phyloP scores from a whole-genome alignment of 2,888 invertebrate genomes.

The Colostygia pectinataria region DNA sequence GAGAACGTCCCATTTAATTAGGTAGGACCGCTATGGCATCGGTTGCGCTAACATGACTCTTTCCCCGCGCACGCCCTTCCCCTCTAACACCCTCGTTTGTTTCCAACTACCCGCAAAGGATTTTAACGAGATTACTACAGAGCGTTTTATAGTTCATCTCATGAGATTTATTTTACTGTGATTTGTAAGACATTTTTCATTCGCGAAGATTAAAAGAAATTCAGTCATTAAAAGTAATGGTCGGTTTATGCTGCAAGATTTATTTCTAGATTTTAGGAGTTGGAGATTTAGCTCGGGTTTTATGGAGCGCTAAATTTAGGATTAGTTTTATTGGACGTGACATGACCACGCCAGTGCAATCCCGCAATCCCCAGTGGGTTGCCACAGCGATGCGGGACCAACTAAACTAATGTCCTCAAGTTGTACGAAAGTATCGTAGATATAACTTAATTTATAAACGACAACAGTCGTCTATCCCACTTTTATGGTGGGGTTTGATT shows the following conservation, averaged over 20 bases:
- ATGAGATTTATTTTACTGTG: slow-evolving; percentile 70
- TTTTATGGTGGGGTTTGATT: no score
- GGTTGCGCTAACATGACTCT: slow-evolving; percentile 43
- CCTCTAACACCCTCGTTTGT: slow-evolving; percentile 21
- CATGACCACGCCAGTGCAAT: slow-evolving; percentile 11
- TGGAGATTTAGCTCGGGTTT: slow-evolving; percentile 42
- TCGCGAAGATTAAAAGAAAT: slow-evolving; percentile 65
- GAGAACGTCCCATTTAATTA: slow-evolving; percentile 73
- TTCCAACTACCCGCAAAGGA: slow-evolving; percentile 65
- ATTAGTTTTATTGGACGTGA: slow-evolving; percentile 35
- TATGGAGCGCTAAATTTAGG: slow-evolving; percentile 38
- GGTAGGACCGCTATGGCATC: slow-evolving; percentile 58
- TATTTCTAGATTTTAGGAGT: slow-evolving; percentile 53
- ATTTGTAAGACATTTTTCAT: slow-evolving; percentile 70
- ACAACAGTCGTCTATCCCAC: no score
- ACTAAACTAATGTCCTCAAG: neutral
- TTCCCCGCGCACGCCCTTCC: slow-evolving; percentile 24
- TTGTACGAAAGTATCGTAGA: no score
- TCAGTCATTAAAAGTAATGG: slow-evolving; percentile 68
- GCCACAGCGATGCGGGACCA: neutral
- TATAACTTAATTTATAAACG: no score
- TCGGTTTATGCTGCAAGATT: slow-evolving; percentile 59
- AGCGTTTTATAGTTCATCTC: slow-evolving; percentile 76
- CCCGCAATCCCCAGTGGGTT: slow-evolving; percentile 1
- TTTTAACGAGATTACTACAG: slow-evolving; percentile 73